Base-by-base conservation (phyloP, 2,797 vertebrate genomes). In the Anguilla pacifica region DNA sequence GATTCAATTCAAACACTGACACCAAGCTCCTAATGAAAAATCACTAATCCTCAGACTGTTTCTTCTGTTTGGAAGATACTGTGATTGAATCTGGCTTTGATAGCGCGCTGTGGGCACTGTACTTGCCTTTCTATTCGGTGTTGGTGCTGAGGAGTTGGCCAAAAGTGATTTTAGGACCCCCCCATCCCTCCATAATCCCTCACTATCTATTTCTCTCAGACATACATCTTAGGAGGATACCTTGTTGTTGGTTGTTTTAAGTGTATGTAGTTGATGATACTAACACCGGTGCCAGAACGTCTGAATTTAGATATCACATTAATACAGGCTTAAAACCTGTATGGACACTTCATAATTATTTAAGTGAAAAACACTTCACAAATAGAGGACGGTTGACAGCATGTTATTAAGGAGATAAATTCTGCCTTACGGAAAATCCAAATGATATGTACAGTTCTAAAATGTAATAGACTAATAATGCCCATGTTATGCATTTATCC, bases 71-170 rank as follows among this genome's bases (percentile, higher is more conserved):
- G 77, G 43, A n/a, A 81, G 77, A 46, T 10, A 46, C 77, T 49
- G 39, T 81, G 77, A 81, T 81, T 81, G 39, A 25, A 81, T 81
- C 22, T 81, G 9, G 77, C 77, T 46, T 49, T 25, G 77, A 81
- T 67, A 67, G 39, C 13, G 49, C 7, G 43, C 77, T 81, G 77
- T n/a, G 5, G 43, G 77, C 77, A 7, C 6, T 43, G 22, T 46
- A 4, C 77, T 25, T 81, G 77, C 22, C 43, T 49, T 81, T 17
- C 35, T 39, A 6, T 22, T 17, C 77, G 9, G 19, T 49, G 17
- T 22, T 43, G 74, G 15, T 19, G 3, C 28, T 11, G 70, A 72
- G 11, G 70, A 10, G 9, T 72, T 31, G 70, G 31, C 28, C 31
- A 35, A 74, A 67, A 35, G 70, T 46, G 74, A 79, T 79, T 13